Base-by-base conservation (phyloP, 1,140 invertebrate species). In the Drosophila fuyamai region DNA sequence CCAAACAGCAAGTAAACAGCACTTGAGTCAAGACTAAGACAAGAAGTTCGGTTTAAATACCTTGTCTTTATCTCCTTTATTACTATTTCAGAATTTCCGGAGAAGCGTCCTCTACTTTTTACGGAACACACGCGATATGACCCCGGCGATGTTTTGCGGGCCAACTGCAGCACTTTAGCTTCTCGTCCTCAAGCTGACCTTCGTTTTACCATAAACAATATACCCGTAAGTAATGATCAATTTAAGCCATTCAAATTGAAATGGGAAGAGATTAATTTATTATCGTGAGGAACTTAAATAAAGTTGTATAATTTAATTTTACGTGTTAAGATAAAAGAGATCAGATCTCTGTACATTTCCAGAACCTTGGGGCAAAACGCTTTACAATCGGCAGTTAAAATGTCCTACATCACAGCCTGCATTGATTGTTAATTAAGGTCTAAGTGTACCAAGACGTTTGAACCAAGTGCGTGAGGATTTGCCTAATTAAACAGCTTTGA, bases 161-260 rank as follows among this genome's bases (percentile, higher is more conserved):
- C 95, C 38, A 96, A 96, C 91, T 97, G 97, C 92, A 95, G 94
- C 54, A 95, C 95, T n/a, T 94, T 95, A 29, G 94, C 95, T 2
- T 96, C 96, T n/a, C 93, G 94, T 56, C 96, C 96, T 8, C 94
- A 95, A 8, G 93, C 94, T 32, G 93, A 94, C 44, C 93, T 97
- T 44, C 94, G 94, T 40, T 96, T 97, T 93, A 94, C 94, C 79
- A 94, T 97, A 79, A 97, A 97, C 84, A 95, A 95, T 78, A 93
- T 94, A 77, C 94, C 94, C 93, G 96, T 97, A 93, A 96, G 95
- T 95, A 41, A 3, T 1, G 7, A 14, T 4, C 8, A 32, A 16
- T n/a, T 4, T n/a, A 48, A 47, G 8, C 4, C n/a, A 12, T 12
- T 12, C 1, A 2, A 36, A 5, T 9, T 38, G 13, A 8, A 51